Evolutionary conservation across 2,888 invertebrate genomes (phyloP).

Genomic region (Sesia apiformis): DNA sequence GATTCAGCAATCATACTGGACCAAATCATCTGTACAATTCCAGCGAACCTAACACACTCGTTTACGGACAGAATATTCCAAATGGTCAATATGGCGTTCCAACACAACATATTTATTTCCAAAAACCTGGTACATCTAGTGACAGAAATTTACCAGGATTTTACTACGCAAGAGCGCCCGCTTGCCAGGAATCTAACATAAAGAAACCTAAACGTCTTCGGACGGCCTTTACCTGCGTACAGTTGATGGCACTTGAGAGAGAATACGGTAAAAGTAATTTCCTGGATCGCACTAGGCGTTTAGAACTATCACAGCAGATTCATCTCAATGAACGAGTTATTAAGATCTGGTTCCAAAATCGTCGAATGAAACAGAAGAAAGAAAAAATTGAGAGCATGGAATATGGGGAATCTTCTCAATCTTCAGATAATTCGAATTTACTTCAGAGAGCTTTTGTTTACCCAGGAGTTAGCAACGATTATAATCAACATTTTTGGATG

Average conservation of each 20-base stretch:
- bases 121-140: neutral
- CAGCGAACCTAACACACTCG: too few species aligned
- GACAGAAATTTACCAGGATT: neutral
- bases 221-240: neutral
- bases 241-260: neutral
- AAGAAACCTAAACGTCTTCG: neutral
- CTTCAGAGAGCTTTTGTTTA: neutral
- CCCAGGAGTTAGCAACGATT: neutral
- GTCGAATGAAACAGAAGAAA: constrained; percentile 6
- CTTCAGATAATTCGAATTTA: neutral
- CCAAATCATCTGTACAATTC: too few species aligned
- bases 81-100: too few species aligned
- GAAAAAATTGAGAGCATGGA: neutral
- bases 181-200: neutral
- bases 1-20: too few species aligned
- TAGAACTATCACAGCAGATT: neutral
- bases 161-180: neutral
- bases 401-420: neutral
- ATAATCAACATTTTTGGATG: neutral
- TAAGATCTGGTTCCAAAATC: constrained; percentile 4
- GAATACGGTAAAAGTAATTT: neutral
- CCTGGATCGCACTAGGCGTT: neutral
- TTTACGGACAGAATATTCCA: too few species aligned
- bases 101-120: neutral
- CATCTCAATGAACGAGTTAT: neutral